These are phyloP conservation scores for Mus pahari DNA, from an alignment of 2,113 vertebrate genomes.

Conservation along the genomic window DNA sequence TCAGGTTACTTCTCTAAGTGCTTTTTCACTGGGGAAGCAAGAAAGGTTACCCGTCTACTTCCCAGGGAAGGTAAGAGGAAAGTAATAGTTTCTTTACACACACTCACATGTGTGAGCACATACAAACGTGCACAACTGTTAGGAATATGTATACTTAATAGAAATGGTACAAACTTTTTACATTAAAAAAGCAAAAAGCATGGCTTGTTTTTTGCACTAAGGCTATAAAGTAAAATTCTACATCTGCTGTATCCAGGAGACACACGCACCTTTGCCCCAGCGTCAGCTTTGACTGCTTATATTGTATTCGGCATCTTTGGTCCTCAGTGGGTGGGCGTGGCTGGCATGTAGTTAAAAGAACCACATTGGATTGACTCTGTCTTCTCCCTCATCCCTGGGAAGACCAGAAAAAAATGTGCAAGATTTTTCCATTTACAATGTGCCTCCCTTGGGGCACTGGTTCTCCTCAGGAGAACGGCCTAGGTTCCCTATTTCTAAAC, in stretches of 20 bases:
- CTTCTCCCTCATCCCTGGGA: neutral
- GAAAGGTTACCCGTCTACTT: neutral
- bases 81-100: neutral
- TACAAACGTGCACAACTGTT: neutral
- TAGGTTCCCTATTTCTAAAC: neutral
- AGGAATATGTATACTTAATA: neutral
- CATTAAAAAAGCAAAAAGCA: neutral
- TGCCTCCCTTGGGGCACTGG: neutral
- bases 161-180: neutral
- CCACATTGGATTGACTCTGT: neutral
- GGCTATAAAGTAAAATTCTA: neutral
- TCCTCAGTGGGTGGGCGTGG: neutral
- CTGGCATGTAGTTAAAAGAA: neutral
- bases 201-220: neutral
- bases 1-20: constrained; percentile 25
- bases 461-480: neutral
- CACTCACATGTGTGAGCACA: neutral
- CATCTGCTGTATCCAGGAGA: neutral
- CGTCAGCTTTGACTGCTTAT: neutral
- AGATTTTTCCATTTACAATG: neutral
- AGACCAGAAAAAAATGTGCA: constrained; percentile 2
- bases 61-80: neutral
- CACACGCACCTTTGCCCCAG: neutral
- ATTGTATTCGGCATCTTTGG: neutral
- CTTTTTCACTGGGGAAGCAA: constrained; percentile 21